Evolutionary conservation across 2,113 vertebrate genomes (phyloP).

Genomic region (Engraulis encrasicolus): DNA sequence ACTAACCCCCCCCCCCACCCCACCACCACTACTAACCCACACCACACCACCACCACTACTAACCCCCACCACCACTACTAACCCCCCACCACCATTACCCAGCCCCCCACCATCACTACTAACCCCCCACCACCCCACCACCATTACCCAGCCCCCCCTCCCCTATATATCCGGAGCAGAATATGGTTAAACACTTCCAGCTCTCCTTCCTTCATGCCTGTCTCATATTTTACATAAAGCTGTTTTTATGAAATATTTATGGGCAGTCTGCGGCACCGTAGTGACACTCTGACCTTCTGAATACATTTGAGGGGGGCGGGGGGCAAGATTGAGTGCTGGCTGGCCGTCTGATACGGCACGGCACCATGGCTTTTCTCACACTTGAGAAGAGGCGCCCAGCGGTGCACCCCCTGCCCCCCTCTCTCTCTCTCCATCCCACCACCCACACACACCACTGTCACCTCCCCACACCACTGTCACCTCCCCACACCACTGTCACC

Average conservation of each 20-base stretch:
- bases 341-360: slow-evolving; percentile 64
- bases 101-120: too few relatives aligned
- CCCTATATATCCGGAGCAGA: not conserved
- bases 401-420: slow-evolving; percentile 47
- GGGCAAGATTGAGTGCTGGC: slow-evolving; percentile 62
- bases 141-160: too few relatives aligned
- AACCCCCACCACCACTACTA: too few relatives aligned
- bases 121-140: too few relatives aligned
- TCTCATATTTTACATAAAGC: slow-evolving; percentile 65
- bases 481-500: too few relatives aligned
- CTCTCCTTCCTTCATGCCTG: slow-evolving; percentile 46
- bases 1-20: too few relatives aligned
- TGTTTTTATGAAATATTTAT: slow-evolving; percentile 74
- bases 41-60: too few relatives aligned
- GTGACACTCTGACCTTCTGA: slow-evolving; percentile 70
- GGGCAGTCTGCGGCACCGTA: slow-evolving; percentile 63
- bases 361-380: slow-evolving; percentile 56
- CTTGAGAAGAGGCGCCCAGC: not conserved
- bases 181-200: slow-evolving; percentile 30
- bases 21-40: too few relatives aligned
- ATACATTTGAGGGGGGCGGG: slow-evolving; percentile 65
- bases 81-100: too few relatives aligned
- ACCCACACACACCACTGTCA: too few relatives aligned
- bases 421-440: too few relatives aligned
- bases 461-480: too few relatives aligned